These are phyloP conservation scores for Poliocrania exsul DNA, from an alignment of 2,797 vertebrate genomes.

Conservation along the genomic window DNA sequence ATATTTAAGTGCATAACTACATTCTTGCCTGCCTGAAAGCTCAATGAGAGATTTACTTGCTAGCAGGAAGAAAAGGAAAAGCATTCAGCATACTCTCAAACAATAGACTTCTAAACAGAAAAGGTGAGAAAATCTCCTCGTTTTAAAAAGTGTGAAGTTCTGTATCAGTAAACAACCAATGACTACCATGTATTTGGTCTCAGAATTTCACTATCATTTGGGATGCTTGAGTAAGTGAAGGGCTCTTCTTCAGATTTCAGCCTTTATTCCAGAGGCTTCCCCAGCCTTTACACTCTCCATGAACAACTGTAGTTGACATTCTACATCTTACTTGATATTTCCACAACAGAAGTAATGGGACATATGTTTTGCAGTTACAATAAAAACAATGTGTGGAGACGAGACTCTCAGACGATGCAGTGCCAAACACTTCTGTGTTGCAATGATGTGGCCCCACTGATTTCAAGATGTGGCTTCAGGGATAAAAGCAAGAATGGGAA, in stretches of 20 bases:
- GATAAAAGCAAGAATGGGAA: conserved; percentile 35
- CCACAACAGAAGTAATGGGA: background rate
- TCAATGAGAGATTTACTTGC: background rate
- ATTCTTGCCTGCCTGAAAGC: background rate
- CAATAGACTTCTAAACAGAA: background rate
- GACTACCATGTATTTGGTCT: background rate
- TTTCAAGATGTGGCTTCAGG: conserved; percentile 52
- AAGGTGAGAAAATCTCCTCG: background rate
- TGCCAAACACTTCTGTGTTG: background rate
- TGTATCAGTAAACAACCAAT: background rate
- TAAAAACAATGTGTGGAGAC: conserved; percentile 15
- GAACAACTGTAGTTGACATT: background rate
- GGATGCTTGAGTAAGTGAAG: background rate
- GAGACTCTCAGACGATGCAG: background rate
- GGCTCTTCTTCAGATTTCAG: background rate
- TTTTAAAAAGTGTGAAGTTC: background rate
- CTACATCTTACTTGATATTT: background rate
- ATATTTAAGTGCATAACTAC: background rate
- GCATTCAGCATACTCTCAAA: background rate
- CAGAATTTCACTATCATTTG: background rate
- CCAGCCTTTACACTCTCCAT: fast-evolving
- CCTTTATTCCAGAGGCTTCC: background rate
- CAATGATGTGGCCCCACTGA: conserved; percentile 24
- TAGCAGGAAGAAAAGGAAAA: background rate
- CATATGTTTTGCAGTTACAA: conserved; percentile 36